These are phyloP conservation scores for Oryzias woworae DNA, from an alignment of 2,113 vertebrate genomes.

Conservation along the genomic window DNA sequence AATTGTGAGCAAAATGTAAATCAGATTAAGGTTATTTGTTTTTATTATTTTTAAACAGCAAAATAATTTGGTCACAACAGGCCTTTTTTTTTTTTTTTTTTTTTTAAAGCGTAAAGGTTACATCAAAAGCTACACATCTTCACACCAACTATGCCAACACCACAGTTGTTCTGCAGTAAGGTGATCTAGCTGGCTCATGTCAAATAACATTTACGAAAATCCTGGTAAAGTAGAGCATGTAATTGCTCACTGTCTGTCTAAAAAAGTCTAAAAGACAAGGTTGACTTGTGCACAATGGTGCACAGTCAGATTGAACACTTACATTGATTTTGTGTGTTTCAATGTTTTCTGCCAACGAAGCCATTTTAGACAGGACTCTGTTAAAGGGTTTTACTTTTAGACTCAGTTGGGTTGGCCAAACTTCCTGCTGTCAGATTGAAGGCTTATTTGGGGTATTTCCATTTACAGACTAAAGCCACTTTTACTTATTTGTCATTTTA, in stretches of 20 bases:
- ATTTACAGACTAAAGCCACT: no score
- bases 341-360: conserved; percentile 4
- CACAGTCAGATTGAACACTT: conserved; percentile 12
- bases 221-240: conserved; percentile 62
- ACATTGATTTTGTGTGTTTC: conserved; percentile 44
- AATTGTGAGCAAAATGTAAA: conserved; percentile 49
- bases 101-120: not conserved
- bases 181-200: conserved; percentile 24
- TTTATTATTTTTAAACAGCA: no score
- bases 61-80: no score
- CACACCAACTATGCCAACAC: not conserved
- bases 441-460: no score
- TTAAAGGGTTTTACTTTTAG: conserved; percentile 2
- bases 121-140: not conserved
- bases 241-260: conserved; percentile 45
- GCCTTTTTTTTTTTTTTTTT: no score
- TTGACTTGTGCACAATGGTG: conserved; percentile 7
- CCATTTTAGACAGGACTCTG: not conserved
- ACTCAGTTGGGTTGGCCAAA: not conserved
- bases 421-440: not conserved
- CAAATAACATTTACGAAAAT: conserved; percentile 39
- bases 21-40: conserved; percentile 9
- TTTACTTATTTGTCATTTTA: not conserved
- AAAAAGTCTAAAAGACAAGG: conserved; percentile 10
- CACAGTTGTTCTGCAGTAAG: conserved; percentile 6